phyloP scores from a whole-genome alignment of 2,113 vertebrate genomes.

The Sinosuthora webbiana region DNA sequence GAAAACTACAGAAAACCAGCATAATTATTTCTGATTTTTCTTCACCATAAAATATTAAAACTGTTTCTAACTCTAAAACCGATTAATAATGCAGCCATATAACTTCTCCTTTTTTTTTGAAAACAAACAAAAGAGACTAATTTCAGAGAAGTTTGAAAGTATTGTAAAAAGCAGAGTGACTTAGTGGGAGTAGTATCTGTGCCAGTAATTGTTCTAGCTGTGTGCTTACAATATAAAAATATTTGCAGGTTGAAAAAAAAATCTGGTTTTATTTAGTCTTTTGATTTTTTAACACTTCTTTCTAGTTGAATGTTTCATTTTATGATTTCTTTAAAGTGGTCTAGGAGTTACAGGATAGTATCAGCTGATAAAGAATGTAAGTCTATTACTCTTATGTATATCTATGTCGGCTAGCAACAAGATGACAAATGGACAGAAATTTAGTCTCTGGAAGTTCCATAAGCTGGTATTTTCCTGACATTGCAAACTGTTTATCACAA shows the following conservation, averaged over 20 bases:
- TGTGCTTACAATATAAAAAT: background rate
- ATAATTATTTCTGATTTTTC: background rate
- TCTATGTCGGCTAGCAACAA: slow-evolving; percentile 49
- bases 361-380: slow-evolving; percentile 52
- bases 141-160: background rate
- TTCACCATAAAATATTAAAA: background rate
- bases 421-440: slow-evolving; percentile 72
- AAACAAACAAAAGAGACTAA: background rate
- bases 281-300: background rate
- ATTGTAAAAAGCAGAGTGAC: background rate
- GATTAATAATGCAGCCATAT: background rate
- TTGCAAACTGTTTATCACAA: slow-evolving; percentile 67
- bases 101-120: background rate
- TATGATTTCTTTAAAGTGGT: background rate
- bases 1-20: background rate
- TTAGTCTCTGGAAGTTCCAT: slow-evolving; percentile 68
- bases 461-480: slow-evolving; percentile 69
- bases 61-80: background rate
- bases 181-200: background rate
- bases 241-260: background rate
- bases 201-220: background rate
- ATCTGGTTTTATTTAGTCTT: background rate
- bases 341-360: slow-evolving; percentile 4
- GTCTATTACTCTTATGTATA: slow-evolving; percentile 33
- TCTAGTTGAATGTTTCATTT: background rate